These are phyloP conservation scores for Chrysochloris asiatica DNA, from an alignment of 2,113 vertebrate genomes.

Conservation along the genomic window DNA sequence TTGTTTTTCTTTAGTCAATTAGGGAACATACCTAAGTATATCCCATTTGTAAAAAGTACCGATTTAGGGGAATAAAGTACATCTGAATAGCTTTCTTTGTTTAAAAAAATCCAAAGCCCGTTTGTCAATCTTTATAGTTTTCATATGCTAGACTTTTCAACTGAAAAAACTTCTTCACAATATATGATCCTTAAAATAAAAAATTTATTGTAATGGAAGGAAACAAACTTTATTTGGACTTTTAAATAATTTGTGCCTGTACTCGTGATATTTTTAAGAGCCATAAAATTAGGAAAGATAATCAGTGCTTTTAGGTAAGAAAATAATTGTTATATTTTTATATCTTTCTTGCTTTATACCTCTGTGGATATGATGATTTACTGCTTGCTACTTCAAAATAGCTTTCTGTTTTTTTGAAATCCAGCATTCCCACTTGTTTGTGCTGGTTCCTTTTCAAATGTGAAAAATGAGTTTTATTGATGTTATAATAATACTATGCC, in stretches of 20 bases:
- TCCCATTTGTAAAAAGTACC: not conserved
- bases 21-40: not conserved
- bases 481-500: conserved; percentile 25
- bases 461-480: conserved; percentile 74
- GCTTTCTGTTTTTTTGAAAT: conserved; percentile 14
- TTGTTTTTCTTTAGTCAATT: not conserved
- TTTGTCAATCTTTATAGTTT: not conserved
- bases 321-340: conserved; percentile 6
- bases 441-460: conserved; percentile 70
- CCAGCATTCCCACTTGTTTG: conserved; percentile 61
- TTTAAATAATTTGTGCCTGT: not conserved
- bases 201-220: not conserved
- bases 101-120: not conserved
- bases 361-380: conserved; percentile 27
- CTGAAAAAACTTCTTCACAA: not conserved
- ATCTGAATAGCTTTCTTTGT: not conserved
- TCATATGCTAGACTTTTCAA: not conserved
- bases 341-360: conserved; percentile 13
- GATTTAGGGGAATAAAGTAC: not conserved
- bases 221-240: not conserved
- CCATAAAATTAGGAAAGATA: not conserved
- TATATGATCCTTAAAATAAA: not conserved
- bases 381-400: conserved; percentile 18
- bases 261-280: not conserved
- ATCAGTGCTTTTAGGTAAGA: not conserved